Conservation (phyloP, 2,797 vertebrate genomes). For the Synanceia verrucosa region DNA sequence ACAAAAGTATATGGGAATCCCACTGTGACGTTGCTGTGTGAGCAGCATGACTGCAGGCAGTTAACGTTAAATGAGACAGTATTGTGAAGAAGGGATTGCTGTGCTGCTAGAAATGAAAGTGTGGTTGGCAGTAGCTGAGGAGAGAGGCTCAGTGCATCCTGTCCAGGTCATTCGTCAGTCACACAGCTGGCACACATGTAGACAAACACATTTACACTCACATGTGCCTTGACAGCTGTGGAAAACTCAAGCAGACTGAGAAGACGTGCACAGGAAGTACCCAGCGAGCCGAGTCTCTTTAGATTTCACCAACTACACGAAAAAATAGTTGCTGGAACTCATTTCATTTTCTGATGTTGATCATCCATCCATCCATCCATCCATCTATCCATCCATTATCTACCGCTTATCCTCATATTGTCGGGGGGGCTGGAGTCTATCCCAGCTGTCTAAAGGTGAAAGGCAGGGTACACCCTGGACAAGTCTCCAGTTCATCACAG, state of each 20-base stretch:
- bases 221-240: constrained; percentile 5
- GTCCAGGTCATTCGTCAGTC: constrained; percentile 32
- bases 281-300: not conserved
- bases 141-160: constrained; percentile 13
- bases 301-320: not conserved
- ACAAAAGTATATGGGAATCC: not conserved
- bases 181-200: not conserved
- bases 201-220: constrained; percentile 26
- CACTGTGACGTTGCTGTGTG: not conserved
- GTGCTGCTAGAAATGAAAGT: constrained; percentile 6
- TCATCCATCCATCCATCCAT: no score
- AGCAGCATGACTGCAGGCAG: constrained; percentile 21
- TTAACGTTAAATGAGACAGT: constrained; percentile 11
- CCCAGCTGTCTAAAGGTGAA: no score
- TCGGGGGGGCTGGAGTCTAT: no score
- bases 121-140: not conserved
- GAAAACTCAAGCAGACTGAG: not conserved
- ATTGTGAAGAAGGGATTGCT: not conserved
- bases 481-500: no score
- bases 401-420: no score
- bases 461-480: no score
- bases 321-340: constrained; percentile 9
- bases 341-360: constrained; percentile 10
- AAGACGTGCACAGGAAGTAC: not conserved
- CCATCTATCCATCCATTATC: no score